Conservation (phyloP, 2,888 invertebrate genomes). For the Eutolmus rufibarbis region DNA sequence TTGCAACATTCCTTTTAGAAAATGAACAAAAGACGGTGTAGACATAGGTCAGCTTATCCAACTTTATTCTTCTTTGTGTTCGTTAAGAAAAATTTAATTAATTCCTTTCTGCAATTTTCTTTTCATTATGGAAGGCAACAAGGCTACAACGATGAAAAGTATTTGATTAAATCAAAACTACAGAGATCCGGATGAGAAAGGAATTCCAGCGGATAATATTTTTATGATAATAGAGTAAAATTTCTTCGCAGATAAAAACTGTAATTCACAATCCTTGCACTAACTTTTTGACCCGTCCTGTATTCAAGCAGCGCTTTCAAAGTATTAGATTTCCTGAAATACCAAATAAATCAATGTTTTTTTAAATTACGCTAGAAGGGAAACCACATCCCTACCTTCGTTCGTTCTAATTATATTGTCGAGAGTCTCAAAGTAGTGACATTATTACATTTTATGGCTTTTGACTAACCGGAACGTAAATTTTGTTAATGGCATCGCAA, state of each 20-base stretch:
- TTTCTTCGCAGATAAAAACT: neutral
- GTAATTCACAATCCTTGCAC: neutral
- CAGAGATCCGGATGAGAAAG: neutral
- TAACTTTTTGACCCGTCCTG: too few relatives aligned
- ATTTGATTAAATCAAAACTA: neutral
- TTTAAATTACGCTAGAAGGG: neutral
- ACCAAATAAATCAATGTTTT: neutral
- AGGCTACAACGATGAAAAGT: neutral
- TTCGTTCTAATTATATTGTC: neutral
- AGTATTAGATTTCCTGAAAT: neutral
- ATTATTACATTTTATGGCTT: constrained; percentile 43
- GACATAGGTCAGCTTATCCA: neutral
- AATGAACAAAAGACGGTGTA: neutral
- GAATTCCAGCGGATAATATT: neutral
- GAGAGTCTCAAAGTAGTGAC: constrained; percentile 4
- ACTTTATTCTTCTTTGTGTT: neutral
- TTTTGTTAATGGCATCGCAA: constrained; percentile 41
- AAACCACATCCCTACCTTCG: neutral
- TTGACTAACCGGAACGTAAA: constrained; percentile 43
- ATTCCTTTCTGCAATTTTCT: neutral
- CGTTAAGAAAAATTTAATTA: neutral
- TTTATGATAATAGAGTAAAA: neutral
- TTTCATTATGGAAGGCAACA: neutral
- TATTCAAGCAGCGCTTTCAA: neutral
- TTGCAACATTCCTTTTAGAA: neutral